Evolutionary conservation across 2,113 vertebrate species (phyloP), one percentile per base, ranked within the genome.

Genomic region (Lucifuga dentata): DNA sequence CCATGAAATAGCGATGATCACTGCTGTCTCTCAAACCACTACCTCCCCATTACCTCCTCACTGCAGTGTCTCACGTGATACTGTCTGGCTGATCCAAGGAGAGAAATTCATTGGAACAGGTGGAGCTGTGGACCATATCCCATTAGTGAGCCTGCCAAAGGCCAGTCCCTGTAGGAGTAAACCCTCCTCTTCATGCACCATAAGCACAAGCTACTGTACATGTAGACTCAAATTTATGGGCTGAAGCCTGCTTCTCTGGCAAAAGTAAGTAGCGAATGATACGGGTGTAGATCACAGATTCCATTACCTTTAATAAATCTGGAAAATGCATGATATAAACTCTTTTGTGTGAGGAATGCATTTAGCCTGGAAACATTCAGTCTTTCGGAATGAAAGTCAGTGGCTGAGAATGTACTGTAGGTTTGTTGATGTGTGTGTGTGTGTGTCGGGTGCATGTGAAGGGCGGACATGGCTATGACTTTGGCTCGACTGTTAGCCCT

Each of bases 71-170:
- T 76, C 78, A 83, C 69, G 55, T 85, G 85, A 78, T 11, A 46
- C 65, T 63, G 68, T 55, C 69, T 44, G 24, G 71, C 80, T 67
- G 75, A 81, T 86, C 83, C 78, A 75, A 33, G 61, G 72, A 83
- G 85, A 80, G 79, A 90, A 85, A 88, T 83, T 76, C 84, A 85
- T 78, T 68, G 85, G 88, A 90, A 90, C 84, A 87, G 88, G 88
- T 89, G 81, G 87, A 80, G 81, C 80, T 74, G 76, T 86, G 83
- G 81, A 89, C 83, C 89, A 86, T 89, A 84, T 86, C 88, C 86
- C 90, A 91, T 90, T 90, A 90, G 84, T 63, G 49, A 63, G 72
- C 35, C 82, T 89, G 88, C 86, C 87, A 90, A 61, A 90, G 78
- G 83, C 78, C 49, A 40, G 68, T 81, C 83, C 84, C 86, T 77